A percentile compares a stretch with the other conserved stretches of the same genome.
Conservation (phyloP, 2,113 vertebrate species). For the Steatornis caripensis region DNA sequence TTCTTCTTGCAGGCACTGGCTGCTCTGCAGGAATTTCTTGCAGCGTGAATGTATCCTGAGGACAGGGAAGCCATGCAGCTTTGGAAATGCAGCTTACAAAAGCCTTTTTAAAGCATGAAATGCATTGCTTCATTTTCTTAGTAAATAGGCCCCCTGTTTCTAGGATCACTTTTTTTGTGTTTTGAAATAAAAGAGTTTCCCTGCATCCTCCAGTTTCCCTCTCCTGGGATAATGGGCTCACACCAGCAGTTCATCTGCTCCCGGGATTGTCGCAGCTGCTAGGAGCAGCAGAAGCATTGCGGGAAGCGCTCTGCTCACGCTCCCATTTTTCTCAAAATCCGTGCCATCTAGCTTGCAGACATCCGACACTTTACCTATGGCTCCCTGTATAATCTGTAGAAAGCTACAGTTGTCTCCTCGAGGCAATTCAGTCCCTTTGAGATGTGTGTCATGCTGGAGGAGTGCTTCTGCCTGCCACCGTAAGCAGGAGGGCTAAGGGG, state of each 20-base stretch:
- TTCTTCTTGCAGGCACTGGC: not conserved
- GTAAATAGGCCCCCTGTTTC: not conserved
- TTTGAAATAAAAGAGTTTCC: not conserved
- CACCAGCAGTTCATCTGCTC: not conserved
- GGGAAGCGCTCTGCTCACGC: rapidly evolving
- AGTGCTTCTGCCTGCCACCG: not conserved
- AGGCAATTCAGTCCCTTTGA: not conserved
- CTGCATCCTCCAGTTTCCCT: not conserved
- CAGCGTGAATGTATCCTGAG: rapidly evolving
- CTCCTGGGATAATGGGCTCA: not conserved
- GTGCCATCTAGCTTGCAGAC: not conserved
- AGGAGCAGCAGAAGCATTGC: not conserved
- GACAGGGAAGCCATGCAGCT: not conserved
- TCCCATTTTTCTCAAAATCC: not conserved
- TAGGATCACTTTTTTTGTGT: not conserved
- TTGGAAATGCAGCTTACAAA: not conserved
- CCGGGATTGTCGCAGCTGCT: not conserved
- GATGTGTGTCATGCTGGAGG: rapidly evolving
- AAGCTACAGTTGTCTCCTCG: rapidly evolving
- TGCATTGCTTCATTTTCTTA: not conserved
- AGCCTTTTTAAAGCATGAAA: not conserved
- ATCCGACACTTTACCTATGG: not conserved
- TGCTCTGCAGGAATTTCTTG: not conserved
- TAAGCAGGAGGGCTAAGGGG: not conserved
- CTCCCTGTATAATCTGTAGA: not conserved